A percentile compares a stretch with the other conserved stretches of the same genome.
Evolutionary conservation across 2,797 vertebrate genomes (phyloP).

Genomic region (Hemitrygon akajei): DNA sequence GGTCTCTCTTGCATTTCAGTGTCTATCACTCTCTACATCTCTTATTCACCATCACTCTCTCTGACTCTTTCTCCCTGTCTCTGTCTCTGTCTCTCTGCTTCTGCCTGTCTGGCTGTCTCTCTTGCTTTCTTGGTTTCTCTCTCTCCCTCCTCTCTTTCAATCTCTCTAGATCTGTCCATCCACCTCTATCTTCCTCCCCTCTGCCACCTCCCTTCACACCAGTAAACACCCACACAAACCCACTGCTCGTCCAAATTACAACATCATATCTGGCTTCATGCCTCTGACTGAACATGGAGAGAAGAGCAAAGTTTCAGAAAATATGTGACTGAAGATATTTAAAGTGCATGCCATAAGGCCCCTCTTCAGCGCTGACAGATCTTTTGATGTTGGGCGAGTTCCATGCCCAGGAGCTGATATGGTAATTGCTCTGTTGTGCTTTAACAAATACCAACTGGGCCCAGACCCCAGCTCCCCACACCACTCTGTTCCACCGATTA

Average conservation of each 20-base stretch:
- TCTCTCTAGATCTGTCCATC: neutral
- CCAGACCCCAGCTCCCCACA: neutral
- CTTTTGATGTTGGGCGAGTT: neutral
- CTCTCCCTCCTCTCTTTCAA: no score
- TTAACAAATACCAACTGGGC: slow-evolving; percentile 1
- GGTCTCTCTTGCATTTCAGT: no score
- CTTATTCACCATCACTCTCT: no score
- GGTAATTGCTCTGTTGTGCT: neutral
- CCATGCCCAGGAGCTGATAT: neutral
- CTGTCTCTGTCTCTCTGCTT: no score
- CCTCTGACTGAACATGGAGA: neutral
- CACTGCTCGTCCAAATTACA: no score
- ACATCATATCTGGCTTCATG: neutral
- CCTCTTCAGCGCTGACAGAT: neutral
- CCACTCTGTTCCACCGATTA: neutral
- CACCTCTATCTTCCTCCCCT: neutral
- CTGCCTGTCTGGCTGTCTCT: no score
- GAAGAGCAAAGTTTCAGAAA: neutral
- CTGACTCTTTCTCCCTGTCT: no score
- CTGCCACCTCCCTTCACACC: neutral
- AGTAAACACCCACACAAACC: no score
- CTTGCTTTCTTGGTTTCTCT: no score
- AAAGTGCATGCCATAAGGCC: neutral
- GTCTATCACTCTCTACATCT: no score
- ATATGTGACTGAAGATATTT: neutral